These are phyloP conservation scores for Chromobotia macracanthus DNA, from an alignment of 2,797 vertebrate species.

Conservation along the genomic window DNA sequence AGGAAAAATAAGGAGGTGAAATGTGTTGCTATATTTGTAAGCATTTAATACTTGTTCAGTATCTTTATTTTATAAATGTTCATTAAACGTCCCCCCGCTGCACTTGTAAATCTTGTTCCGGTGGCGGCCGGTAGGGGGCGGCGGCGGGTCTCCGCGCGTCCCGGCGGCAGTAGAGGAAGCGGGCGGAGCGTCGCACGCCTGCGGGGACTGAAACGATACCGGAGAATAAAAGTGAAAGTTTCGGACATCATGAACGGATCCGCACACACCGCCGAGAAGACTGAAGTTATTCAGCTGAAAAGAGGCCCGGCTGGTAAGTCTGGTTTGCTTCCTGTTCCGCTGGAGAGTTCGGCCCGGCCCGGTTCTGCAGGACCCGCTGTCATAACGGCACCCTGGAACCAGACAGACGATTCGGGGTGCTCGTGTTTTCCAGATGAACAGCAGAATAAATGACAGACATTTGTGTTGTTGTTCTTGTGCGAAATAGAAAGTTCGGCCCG, in stretches of 20 bases:
- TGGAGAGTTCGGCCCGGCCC: conserved; percentile 7
- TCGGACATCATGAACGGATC: conserved; percentile 73
- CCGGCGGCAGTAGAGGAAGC: conserved; percentile 36
- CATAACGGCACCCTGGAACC: not conserved
- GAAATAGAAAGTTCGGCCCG: too few relatives aligned
- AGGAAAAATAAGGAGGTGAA: too few relatives aligned
- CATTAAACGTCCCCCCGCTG: too few relatives aligned
- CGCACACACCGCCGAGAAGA: conserved; percentile 60
- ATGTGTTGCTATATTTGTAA: too few relatives aligned
- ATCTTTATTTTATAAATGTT: too few relatives aligned
- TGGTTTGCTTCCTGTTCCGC: not conserved
- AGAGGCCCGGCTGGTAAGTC: conserved; percentile 74
- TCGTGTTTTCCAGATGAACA: not conserved
- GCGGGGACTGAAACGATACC: too few relatives aligned
- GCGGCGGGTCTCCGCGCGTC: not conserved
- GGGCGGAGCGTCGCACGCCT: conserved; percentile 16
- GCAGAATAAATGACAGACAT: too few relatives aligned
- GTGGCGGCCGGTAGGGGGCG: conserved; percentile 19
- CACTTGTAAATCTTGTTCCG: too few relatives aligned
- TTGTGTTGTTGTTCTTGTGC: too few relatives aligned
- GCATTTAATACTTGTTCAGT: too few relatives aligned
- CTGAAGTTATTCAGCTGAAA: conserved; percentile 73
- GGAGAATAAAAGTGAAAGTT: conserved; percentile 44
- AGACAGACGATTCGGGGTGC: too few relatives aligned
- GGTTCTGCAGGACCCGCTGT: too few relatives aligned